These are phyloP conservation scores for Oreochromis mossambicus DNA, from an alignment of 2,797 vertebrate species.

Conservation along the genomic window DNA sequence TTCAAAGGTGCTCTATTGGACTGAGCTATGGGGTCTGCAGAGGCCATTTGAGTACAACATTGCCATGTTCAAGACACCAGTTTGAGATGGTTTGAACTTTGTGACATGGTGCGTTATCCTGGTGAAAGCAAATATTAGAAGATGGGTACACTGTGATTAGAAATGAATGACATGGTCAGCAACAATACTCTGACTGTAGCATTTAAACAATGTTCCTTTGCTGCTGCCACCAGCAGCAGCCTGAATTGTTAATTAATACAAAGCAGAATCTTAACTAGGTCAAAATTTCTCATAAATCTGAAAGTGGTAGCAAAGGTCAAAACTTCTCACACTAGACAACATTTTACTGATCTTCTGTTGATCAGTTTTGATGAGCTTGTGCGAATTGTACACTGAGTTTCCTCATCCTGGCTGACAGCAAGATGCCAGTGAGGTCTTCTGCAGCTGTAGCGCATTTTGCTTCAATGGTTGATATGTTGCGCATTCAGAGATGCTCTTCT, in stretches of 20 bases:
- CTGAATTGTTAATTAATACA: neutral
- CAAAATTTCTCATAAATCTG: too few relatives aligned
- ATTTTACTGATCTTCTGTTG: too few relatives aligned
- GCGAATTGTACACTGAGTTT: too few relatives aligned
- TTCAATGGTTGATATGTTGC: neutral
- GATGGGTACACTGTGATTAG: neutral
- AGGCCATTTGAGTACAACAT: neutral
- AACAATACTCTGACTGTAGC: neutral
- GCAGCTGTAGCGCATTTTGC: neutral
- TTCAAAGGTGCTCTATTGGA: neutral
- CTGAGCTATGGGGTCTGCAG: neutral
- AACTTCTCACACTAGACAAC: too few relatives aligned
- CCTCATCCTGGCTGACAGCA: too few relatives aligned
- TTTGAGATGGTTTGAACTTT: neutral
- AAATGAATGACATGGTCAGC: neutral
- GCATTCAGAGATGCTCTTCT: neutral
- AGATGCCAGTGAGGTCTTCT: neutral
- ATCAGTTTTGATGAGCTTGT: too few relatives aligned
- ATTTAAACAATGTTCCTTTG: neutral
- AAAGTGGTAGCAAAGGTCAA: too few relatives aligned
- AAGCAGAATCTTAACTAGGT: neutral
- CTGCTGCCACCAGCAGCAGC: neutral
- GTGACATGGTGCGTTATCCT: neutral
- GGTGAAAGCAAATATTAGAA: neutral
- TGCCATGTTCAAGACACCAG: neutral